phyloP scores from a whole-genome alignment of 2,113 vertebrate genomes.

The Dascyllus trimaculatus region DNA sequence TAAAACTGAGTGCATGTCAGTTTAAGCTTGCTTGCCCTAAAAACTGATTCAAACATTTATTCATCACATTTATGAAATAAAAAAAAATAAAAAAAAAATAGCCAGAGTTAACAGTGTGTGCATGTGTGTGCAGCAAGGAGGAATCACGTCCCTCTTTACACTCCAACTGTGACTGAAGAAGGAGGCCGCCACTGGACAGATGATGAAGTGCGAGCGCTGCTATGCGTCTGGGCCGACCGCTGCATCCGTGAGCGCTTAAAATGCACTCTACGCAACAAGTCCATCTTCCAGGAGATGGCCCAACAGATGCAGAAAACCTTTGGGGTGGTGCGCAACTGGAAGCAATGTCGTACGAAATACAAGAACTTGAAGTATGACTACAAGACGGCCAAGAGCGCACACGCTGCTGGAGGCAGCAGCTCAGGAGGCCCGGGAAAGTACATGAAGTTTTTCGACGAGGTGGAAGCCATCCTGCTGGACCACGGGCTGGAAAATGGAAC shows the following conservation, averaged over 20 bases:
- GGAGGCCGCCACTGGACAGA: constrained; percentile 93
- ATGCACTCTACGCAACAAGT: constrained; percentile 91
- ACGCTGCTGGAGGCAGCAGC: constrained; percentile 60
- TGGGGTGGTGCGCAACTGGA: constrained; percentile 93
- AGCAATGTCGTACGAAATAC: constrained; percentile 94
- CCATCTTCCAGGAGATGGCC: constrained; percentile 93
- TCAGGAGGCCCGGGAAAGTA: constrained; percentile 83
- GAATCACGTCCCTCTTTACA: constrained; percentile 68
- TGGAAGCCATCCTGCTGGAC: constrained; percentile 90
- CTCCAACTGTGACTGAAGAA: constrained; percentile 85
- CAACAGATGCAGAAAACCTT: constrained; percentile 86
- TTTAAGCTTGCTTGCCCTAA: not conserved
- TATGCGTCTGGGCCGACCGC: constrained; percentile 90
- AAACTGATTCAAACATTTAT: not conserved
- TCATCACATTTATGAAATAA: not conserved
- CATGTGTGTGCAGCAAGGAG: constrained; percentile 74
- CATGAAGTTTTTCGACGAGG: constrained; percentile 92
- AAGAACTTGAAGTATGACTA: constrained; percentile 95
- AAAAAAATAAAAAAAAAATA: no score
- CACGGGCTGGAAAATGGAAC: constrained; percentile 77
- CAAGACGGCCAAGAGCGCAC: constrained; percentile 87
- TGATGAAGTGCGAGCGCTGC: constrained; percentile 90
- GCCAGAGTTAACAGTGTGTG: constrained; percentile 1
- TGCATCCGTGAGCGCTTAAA: constrained; percentile 88
- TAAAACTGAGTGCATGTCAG: not conserved